These are phyloP conservation scores for Drosophila biarmipes DNA, from an alignment of 1,140 invertebrate species.

Conservation along the genomic window DNA sequence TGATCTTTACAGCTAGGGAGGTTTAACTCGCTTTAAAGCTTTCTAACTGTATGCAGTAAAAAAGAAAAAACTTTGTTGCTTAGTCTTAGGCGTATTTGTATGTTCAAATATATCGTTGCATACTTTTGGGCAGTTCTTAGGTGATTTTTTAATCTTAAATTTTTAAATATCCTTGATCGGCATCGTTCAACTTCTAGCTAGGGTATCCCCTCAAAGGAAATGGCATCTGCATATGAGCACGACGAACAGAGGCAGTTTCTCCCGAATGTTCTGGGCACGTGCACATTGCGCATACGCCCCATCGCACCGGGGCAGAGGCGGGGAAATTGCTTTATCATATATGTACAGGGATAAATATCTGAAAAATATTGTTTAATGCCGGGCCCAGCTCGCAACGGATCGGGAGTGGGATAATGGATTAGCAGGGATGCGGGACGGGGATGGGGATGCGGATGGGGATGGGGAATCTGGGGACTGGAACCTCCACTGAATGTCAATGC, in stretches of 20 bases:
- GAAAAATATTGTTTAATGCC: slow-evolving; percentile 64
- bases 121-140: not conserved
- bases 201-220: slow-evolving; percentile 20
- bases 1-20: too few relatives aligned
- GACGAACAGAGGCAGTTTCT: slow-evolving; percentile 9
- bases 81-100: too few relatives aligned
- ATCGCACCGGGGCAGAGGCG: slow-evolving; percentile 32
- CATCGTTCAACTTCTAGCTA: not conserved
- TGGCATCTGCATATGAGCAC: slow-evolving; percentile 26
- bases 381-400: not conserved
- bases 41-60: too few relatives aligned
- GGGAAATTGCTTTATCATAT: slow-evolving; percentile 44
- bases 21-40: too few relatives aligned
- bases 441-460: too few relatives aligned
- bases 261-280: slow-evolving; percentile 51
- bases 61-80: too few relatives aligned
- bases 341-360: slow-evolving; percentile 37
- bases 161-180: not conserved
- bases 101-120: too few relatives aligned
- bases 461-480: not conserved
- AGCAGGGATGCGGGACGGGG: slow-evolving; percentile 6
- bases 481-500: slow-evolving; percentile 30
- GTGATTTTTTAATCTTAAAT: not conserved
- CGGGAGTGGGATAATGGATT: slow-evolving; percentile 39
- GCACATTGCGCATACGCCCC: slow-evolving; percentile 61